A percentile compares a stretch with the other conserved stretches of the same genome.
Evolutionary conservation across 92 coral and sea anemone species (phyloP).

Genomic region (Scolanthus callimorphus): DNA sequence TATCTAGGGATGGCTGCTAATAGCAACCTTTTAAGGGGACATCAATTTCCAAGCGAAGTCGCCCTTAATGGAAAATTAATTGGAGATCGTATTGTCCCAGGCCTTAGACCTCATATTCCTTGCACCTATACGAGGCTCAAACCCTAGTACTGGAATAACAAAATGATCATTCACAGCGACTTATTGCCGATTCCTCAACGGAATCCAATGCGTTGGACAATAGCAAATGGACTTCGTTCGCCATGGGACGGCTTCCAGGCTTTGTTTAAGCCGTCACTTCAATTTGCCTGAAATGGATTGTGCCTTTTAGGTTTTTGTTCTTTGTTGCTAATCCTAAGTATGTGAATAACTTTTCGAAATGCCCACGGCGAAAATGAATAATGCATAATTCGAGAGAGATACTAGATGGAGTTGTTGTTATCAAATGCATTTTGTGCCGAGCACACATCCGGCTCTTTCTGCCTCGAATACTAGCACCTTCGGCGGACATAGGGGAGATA

Average conservation of each 20-base stretch:
- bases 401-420: too few species aligned
- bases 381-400: constrained; percentile 17
- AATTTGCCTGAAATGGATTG: constrained; percentile 24
- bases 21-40: constrained; percentile 95
- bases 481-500: too few species aligned
- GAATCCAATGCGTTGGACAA: constrained; percentile 13
- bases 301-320: constrained; percentile 18
- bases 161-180: too few species aligned
- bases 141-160: too few species aligned
- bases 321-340: constrained; percentile 41
- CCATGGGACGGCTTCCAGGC: background rate
- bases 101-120: too few species aligned
- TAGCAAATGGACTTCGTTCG: constrained; percentile 9
- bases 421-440: too few species aligned
- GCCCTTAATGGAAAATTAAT: constrained; percentile 99
- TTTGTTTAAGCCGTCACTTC: constrained; percentile 41
- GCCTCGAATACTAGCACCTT: background rate
- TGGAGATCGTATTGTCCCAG: constrained; percentile 87
- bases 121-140: too few species aligned
- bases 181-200: too few species aligned
- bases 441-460: too few species aligned
- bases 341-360: constrained; percentile 44
- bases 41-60: constrained; percentile 86
- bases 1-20: constrained; percentile 86
- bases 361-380: constrained; percentile 77